Conservation (phyloP, 2,888 invertebrate genomes). For the Sympetrum striolatum region DNA sequence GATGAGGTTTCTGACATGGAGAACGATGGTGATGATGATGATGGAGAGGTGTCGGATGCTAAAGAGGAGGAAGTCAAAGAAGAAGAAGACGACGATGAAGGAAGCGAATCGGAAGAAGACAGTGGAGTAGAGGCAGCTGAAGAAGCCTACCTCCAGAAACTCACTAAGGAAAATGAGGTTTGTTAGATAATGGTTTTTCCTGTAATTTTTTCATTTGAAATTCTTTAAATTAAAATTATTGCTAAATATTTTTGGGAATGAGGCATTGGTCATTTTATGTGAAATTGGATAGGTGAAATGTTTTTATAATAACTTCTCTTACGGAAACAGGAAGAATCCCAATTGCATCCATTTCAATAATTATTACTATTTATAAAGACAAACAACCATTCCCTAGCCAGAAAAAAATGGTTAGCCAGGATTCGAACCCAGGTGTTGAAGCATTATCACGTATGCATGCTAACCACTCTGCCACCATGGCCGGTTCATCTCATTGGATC, state of each 20-base stretch:
- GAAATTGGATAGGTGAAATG: too few species aligned
- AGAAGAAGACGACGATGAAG: neutral
- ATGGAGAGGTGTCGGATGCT: neutral
- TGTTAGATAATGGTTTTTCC: neutral
- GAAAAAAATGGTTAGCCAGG: too few species aligned
- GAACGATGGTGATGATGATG: neutral
- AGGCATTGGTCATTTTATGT: too few species aligned
- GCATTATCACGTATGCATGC: too few species aligned
- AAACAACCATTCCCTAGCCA: too few species aligned
- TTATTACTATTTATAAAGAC: too few species aligned
- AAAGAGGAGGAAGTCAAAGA: neutral
- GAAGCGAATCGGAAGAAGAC: neutral
- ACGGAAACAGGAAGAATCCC: too few species aligned
- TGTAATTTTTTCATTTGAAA: neutral
- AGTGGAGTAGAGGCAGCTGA: conserved; percentile 5
- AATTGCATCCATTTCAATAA: too few species aligned
- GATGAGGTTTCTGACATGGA: neutral
- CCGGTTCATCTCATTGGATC: too few species aligned
- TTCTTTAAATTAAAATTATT: neutral
- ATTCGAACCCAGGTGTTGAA: too few species aligned
- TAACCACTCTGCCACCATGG: too few species aligned
- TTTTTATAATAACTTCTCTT: too few species aligned
- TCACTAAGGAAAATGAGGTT: neutral
- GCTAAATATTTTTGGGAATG: neutral
- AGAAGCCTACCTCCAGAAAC: neutral